phyloP scores from a whole-genome alignment of 2,888 invertebrate genomes.

The Conops quadrifasciatus region DNA sequence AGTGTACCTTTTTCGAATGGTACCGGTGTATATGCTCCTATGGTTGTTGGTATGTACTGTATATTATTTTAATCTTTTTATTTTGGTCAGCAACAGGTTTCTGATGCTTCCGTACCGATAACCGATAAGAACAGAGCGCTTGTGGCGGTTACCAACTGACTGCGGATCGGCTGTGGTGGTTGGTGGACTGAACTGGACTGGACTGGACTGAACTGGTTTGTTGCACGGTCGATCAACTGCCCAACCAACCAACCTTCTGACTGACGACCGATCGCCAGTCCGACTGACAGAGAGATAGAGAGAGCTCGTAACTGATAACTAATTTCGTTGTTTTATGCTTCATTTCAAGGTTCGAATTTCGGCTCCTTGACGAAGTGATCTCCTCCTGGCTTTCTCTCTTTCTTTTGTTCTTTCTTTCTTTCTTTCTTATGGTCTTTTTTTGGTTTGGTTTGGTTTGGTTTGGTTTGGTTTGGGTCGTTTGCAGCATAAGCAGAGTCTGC shows the following conservation, averaged over 20 bases:
- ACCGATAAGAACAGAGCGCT: no score
- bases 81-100: slow-evolving; percentile 24
- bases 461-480: neutral
- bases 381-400: no score
- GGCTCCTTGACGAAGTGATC: no score
- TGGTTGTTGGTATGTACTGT: no score
- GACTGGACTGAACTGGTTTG: no score
- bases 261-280: no score
- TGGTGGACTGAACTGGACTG: neutral
- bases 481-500: no score
- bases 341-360: slow-evolving; percentile 24
- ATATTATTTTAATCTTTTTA: slow-evolving; percentile 13
- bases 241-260: no score
- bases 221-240: no score
- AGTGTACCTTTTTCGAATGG: neutral
- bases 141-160: neutral
- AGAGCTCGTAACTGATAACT: neutral
- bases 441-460: neutral
- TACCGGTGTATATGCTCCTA: neutral
- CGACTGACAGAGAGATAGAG: no score
- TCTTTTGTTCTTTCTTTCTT: no score
- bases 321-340: slow-evolving; percentile 28
- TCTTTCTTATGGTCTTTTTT: neutral
- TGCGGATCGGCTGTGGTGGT: neutral
- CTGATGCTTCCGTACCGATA: no score